Percentiles rank a stretch among this genome's conserved stretches.
Conservation (phyloP, 1,140 invertebrate species). For the Drosophila pachea region DNA sequence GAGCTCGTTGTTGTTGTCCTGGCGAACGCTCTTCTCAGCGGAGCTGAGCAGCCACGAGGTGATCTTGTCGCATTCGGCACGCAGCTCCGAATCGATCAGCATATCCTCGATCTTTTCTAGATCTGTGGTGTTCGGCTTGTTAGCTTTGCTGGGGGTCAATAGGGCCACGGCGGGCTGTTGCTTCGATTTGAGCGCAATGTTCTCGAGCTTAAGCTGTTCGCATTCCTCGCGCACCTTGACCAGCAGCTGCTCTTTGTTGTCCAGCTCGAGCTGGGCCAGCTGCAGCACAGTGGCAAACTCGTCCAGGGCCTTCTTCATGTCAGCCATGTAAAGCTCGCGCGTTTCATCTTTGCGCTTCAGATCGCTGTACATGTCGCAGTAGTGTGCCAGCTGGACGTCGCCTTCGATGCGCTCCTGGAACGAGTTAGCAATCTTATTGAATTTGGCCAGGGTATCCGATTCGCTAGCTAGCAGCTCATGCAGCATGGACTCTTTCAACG, state of each 20-base stretch:
- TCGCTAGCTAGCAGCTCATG: slow-evolving; percentile 76
- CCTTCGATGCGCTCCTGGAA: slow-evolving; percentile 78
- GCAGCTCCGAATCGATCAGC: slow-evolving; percentile 68
- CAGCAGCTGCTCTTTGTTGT: slow-evolving; percentile 75
- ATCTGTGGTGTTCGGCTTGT: slow-evolving; percentile 69
- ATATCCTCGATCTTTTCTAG: slow-evolving; percentile 75
- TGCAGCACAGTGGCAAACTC: slow-evolving; percentile 77
- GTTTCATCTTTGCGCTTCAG: slow-evolving; percentile 75
- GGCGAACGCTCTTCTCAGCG: slow-evolving; percentile 69
- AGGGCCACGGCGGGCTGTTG: slow-evolving; percentile 48
- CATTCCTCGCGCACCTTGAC: slow-evolving; percentile 75
- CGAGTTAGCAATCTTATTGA: slow-evolving; percentile 79
- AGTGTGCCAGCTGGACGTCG: slow-evolving; percentile 71
- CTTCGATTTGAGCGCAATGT: slow-evolving; percentile 75
- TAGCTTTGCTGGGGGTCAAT: slow-evolving; percentile 56
- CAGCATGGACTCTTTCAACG: slow-evolving; percentile 75
- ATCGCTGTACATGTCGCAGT: slow-evolving; percentile 70
- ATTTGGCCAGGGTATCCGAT: slow-evolving; percentile 78
- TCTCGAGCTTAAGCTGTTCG: slow-evolving; percentile 76
- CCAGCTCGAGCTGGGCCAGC: slow-evolving; percentile 74
- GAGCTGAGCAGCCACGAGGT: slow-evolving; percentile 71
- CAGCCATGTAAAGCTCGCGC: slow-evolving; percentile 75
- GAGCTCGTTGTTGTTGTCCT: slow-evolving; percentile 67
- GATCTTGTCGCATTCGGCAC: slow-evolving; percentile 76
- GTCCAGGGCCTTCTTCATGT: slow-evolving; percentile 78